Evolutionary conservation across 2,888 invertebrate species (phyloP), one percentile per base, ranked within the genome.

Genomic region (Pachycephus smyrnensis): DNA sequence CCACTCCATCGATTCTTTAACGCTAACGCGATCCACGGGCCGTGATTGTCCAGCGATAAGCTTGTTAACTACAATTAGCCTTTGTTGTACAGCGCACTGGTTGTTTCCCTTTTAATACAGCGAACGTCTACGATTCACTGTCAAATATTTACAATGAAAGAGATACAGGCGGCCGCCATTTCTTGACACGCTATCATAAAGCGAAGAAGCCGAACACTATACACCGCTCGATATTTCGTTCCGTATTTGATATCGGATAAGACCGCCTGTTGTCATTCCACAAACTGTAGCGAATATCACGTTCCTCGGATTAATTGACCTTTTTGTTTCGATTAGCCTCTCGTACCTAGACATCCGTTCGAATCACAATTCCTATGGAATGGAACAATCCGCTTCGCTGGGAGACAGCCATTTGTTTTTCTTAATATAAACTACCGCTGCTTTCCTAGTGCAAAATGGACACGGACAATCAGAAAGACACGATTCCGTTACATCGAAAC

Each of bases 221-320:
- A 12, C 1, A 15, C 40, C 15, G 23, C 6, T 55, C 9, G 23
- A 23, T 55, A 55, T 23, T 23, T 55, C 55, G 55, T 55, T 55
- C 23, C 9, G 6, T 23, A 6, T 55, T 55, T 55, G 55, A 55
- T 55, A 55, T 55, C 55, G 1, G 31, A 32, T 31, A 71, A 31
- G 30, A 31, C 71, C 71, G 71, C 31, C 71, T 31, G 71, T 31
- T 32, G 71, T 1, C 31, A 71, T 71, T 71, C 71, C 31, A 32
- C 80, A 37, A 80, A 77, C 79, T 81, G 80, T 83, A 81, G 82
- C 82, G 82, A 82, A 83, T 81, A 81, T 76, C 81, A 80, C 79
- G 82, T 80, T 80, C 81, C 73, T 69, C 69, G 76, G 78, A 82
- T 81, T 81, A 82, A 82, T 79, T 81, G 36, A 78, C 35, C 76